phyloP scores from a whole-genome alignment of 1,140 invertebrate species.

The Solen grandis region DNA sequence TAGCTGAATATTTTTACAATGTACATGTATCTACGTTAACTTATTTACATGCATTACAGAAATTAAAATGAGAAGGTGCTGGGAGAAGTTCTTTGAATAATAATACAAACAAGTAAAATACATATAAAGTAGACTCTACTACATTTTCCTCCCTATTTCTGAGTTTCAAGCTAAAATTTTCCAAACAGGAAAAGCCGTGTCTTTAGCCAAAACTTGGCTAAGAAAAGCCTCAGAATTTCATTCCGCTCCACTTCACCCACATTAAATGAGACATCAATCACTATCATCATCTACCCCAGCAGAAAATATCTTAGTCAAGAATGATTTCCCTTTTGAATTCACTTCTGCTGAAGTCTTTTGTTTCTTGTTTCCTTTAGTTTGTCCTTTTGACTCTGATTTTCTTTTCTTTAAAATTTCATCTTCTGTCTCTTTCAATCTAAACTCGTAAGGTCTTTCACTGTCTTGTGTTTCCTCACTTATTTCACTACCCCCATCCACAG shows the following conservation, averaged over 20 bases:
- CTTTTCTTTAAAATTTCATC: constrained; percentile 70
- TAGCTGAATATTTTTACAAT: too few species aligned
- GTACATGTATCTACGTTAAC: too few species aligned
- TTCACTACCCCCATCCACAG: constrained; percentile 1
- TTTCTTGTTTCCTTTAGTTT: constrained; percentile 19
- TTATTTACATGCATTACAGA: too few species aligned
- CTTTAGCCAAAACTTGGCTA: too few species aligned
- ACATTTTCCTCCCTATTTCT: too few species aligned
- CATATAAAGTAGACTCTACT: too few species aligned
- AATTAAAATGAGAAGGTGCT: too few species aligned
- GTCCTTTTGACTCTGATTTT: constrained; percentile 21
- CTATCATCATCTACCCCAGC: constrained; percentile 7
- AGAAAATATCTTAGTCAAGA: constrained; percentile 71
- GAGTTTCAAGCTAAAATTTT: too few species aligned
- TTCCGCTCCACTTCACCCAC: background rate
- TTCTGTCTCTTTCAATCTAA: constrained; percentile 73
- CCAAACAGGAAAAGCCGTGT: too few species aligned
- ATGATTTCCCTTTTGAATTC: constrained; percentile 55
- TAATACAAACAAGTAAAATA: too few species aligned
- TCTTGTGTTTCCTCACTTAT: constrained; percentile 38
- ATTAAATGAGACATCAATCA: background rate
- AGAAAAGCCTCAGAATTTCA: too few species aligned
- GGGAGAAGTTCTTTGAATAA: too few species aligned
- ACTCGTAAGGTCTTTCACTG: constrained; percentile 52
- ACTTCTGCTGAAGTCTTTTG: constrained; percentile 45